Base-by-base conservation (phyloP, 2,888 invertebrate species). In the Temnothorax rugatulus region DNA sequence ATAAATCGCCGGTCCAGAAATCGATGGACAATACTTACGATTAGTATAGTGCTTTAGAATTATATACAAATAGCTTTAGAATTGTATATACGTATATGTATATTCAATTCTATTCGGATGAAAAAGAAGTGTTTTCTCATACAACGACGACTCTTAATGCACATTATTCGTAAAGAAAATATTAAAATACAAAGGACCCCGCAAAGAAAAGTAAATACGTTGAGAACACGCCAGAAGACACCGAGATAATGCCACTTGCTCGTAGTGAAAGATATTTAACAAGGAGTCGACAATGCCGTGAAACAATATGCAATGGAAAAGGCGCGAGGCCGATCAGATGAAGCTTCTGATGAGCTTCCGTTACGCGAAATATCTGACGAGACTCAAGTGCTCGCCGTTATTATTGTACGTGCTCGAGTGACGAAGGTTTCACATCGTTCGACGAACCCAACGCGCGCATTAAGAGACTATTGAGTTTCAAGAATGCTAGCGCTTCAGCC, bases 381-480 rank as follows among this genome's bases (percentile, higher is more conserved):
- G 44, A 52, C 13, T 52, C n/a, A 73, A 76, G 25, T 29, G 29
- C 54, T 52, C 50, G 47, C 57, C 52, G 47, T 44, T 71, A 87
- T 89, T 81, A 52, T 68, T 79, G 41, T 50, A 68, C 81, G 81
- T 79, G 69, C 38, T 68, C 29, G 50, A 83, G 61, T 77, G 68
- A 83, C 57, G 81, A 71, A 68, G 64, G 63, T 79, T 77, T 69
- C 68, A 25, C 68, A 25, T 34, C 34, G 68, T 74, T 74, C 81
- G 52, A 57, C 64, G 38, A 44, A 25, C 18, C 41, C 15, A 52
- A 68, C 29, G 54, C 52, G 57, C 68, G n/a, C 84, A 86, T 61
- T 87, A 89, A 89, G 83, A 86, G 88, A 63, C 64, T 84, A 86
- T 89, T 89, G 89, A 83, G 75, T 84, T 71, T 84, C 88, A 54